A percentile compares a stretch with the other conserved stretches of the same genome.
Conservation (phyloP, 2,113 vertebrate genomes). For the Caranx ignobilis region DNA sequence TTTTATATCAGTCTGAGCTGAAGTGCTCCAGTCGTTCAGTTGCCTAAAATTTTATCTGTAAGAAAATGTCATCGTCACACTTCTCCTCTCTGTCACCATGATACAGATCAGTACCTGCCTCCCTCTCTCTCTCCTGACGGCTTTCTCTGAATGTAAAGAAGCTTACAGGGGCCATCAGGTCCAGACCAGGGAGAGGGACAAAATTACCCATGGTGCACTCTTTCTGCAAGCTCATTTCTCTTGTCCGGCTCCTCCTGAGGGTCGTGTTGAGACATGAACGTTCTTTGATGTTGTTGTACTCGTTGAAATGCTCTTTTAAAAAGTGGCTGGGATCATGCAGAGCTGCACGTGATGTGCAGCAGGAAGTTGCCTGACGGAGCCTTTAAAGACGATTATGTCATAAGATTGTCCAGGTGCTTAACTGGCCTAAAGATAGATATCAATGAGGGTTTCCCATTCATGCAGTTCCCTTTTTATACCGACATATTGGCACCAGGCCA, state of each 20-base stretch:
- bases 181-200: constrained; percentile 22
- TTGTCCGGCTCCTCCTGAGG: background rate
- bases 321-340: background rate
- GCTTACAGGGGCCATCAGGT: constrained; percentile 25
- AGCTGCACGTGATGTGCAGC: background rate
- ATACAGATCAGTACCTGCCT: background rate
- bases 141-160: constrained; percentile 37
- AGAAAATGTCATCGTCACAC: too few relatives aligned
- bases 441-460: constrained; percentile 43
- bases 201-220: constrained; percentile 44
- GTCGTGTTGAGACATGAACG: background rate
- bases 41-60: too few relatives aligned
- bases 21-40: too few relatives aligned
- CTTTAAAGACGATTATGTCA: constrained; percentile 67
- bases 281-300: background rate
- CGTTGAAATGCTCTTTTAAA: background rate
- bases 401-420: constrained; percentile 46
- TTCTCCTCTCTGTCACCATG: background rate
- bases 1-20: too few relatives aligned
- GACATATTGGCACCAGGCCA: background rate
- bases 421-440: constrained; percentile 55
- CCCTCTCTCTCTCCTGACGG: background rate
- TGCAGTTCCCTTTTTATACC: background rate
- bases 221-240: background rate
- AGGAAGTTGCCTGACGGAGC: constrained; percentile 42